Percentiles rank a stretch among this genome's conserved stretches.
Evolutionary conservation across 2,113 vertebrate genomes (phyloP).

Genomic region (Puntigrus tetrazona): DNA sequence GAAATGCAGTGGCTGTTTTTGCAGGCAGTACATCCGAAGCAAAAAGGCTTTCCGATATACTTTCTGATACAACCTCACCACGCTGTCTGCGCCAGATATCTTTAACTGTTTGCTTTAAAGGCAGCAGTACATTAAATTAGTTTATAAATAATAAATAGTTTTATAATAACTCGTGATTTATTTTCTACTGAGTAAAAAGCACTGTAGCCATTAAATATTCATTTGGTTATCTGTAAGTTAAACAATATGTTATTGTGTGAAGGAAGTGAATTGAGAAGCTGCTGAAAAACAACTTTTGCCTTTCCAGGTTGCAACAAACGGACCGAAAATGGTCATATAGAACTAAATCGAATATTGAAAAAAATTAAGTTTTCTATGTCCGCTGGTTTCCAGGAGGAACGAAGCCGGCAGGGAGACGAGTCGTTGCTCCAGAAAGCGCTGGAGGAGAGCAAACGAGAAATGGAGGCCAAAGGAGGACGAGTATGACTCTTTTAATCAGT

Average conservation of each 20-base stretch:
- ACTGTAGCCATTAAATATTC: not conserved
- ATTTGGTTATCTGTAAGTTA: not conserved
- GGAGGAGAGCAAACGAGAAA: slow-evolving; percentile 77
- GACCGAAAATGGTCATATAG: no score
- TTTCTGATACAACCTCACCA: not conserved
- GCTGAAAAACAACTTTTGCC: no score
- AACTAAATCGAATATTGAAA: no score
- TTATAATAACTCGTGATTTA: not conserved
- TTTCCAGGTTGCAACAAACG: not conserved
- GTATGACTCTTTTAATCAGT: slow-evolving; percentile 60
- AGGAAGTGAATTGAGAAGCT: not conserved
- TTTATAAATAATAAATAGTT: not conserved
- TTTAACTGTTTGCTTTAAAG: not conserved
- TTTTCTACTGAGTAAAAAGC: not conserved
- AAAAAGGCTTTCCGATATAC: not conserved
- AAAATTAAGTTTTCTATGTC: slow-evolving; percentile 24
- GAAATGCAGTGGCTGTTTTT: not conserved
- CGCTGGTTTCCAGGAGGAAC: slow-evolving; percentile 81
- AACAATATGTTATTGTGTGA: not conserved
- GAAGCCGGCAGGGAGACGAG: slow-evolving; percentile 83
- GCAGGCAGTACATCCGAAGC: not conserved
- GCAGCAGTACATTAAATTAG: not conserved
- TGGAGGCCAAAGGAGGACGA: slow-evolving; percentile 77
- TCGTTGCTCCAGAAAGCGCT: slow-evolving; percentile 77
- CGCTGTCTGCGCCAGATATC: not conserved